Base-by-base conservation (phyloP, 2,113 vertebrate species). In the Phyllostomus hastatus region DNA sequence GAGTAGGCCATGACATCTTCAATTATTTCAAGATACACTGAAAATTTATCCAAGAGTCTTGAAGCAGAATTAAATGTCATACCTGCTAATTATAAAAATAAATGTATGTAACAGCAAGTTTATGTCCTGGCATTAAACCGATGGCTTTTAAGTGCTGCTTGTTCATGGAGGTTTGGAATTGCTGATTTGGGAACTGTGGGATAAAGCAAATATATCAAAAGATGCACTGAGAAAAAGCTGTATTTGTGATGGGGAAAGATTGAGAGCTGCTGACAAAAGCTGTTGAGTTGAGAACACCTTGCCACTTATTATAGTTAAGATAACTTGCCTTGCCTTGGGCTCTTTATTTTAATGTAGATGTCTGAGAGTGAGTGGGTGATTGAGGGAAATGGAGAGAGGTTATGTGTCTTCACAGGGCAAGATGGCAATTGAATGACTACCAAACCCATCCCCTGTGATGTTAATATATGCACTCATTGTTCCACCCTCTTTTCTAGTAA, bases 291-390 rank as follows among this genome's bases (percentile, higher is more conserved):
- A 97, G 97, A 98, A 98, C 46, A 97, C 97, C 97, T 97, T 96
- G 97, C 96, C 97, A 93, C 96, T 98, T 98, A 98, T 96, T 96
- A 97, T 43, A 97, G 96, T 97, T 98, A 98, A 97, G 97, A 97
- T 97, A 97, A 96, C 97, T 97, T 96, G 91, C 97, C 96, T 97
- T 15, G 96, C 98, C 97, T 97, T 96, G 95, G 96, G 98, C 97
- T 98, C 98, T 98, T 98, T 98, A 98, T 98, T 98, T 98, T 98
- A 98, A 98, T 98, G 96, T 97, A 98, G 97, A 98, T 97, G 97
- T 98, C 97, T 97, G 95, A 97, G 95, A 97, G 95, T 96, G 96
- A 98, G 96, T 97, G 93, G 46, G 96, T 98, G 98, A 98, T 98
- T 94, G 97, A 98, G 94, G 95, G 96, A 97, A 97, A 97, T 93